These are phyloP conservation scores for Dioctria linearis DNA, from an alignment of 2,888 invertebrate species.

Conservation along the genomic window DNA sequence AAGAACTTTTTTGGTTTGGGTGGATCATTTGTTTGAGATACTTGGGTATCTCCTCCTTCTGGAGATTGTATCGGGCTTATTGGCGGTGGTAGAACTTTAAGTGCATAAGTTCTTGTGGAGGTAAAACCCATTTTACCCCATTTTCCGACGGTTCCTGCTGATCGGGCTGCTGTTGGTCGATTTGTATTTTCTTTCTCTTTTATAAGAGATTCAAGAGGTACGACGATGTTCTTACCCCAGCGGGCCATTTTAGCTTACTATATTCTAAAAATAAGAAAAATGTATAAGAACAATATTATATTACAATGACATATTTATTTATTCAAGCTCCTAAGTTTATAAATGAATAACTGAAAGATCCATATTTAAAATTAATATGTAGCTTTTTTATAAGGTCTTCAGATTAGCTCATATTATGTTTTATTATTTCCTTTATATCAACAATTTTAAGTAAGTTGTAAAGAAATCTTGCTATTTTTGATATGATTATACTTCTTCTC, in stretches of 20 bases:
- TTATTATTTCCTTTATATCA: no score
- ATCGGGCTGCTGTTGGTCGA: constrained; percentile 89
- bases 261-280: constrained; percentile 6
- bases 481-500: no score
- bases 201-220: constrained; percentile 77
- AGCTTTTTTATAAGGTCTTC: no score
- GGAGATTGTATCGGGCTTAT: constrained; percentile 62
- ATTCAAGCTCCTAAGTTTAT: no score
- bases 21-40: constrained; percentile 67
- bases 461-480: no score
- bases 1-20: constrained; percentile 92
- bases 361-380: no score
- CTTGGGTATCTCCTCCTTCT: constrained; percentile 54
- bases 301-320: not conserved
- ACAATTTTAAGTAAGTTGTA: no score
- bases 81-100: constrained; percentile 65
- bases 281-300: not conserved
- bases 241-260: constrained; percentile 73
- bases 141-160: constrained; percentile 92
- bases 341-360: no score
- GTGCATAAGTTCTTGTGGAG: constrained; percentile 79
- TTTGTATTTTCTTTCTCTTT: constrained; percentile 84
- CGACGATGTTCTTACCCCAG: constrained; percentile 78
- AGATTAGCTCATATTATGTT: no score
- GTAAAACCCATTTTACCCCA: constrained; percentile 97